phyloP scores from a whole-genome alignment of 2,888 invertebrate genomes.

The Dynastes hyllus region DNA sequence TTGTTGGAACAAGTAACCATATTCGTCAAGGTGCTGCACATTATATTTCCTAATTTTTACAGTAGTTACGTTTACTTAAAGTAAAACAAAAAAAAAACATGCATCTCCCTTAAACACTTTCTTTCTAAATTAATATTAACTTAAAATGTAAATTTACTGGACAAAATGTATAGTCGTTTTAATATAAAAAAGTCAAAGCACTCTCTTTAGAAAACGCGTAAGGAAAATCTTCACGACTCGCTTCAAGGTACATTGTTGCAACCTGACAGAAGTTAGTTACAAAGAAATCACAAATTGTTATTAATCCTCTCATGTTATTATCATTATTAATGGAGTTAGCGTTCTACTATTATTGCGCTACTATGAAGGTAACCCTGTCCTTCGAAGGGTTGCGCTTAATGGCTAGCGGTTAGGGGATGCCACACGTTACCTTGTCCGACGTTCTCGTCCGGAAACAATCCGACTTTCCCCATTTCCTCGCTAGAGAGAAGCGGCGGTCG shows the following conservation, averaged over 20 bases:
- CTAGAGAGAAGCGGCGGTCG: slow-evolving; percentile 57
- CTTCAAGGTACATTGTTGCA: slow-evolving; percentile 50
- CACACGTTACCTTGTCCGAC: slow-evolving; percentile 52
- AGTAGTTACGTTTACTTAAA: too few relatives aligned
- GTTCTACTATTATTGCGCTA: slow-evolving; percentile 35
- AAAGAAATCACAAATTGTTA: slow-evolving; percentile 46
- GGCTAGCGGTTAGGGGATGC: slow-evolving; percentile 42
- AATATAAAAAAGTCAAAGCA: not conserved
- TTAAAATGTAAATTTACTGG: not conserved
- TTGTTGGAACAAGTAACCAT: too few relatives aligned
- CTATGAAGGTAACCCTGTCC: slow-evolving; percentile 39
- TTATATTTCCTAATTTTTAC: too few relatives aligned
- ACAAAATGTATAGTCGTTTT: not conserved
- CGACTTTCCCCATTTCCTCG: slow-evolving; percentile 32
- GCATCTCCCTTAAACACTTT: too few relatives aligned
- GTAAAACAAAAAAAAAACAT: too few relatives aligned
- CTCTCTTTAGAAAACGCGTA: not conserved
- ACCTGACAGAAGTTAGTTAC: slow-evolving; percentile 51
- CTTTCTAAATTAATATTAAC: too few relatives aligned
- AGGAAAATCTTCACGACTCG: not conserved
- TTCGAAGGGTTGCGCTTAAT: slow-evolving; percentile 37
- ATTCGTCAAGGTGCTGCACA: too few relatives aligned
- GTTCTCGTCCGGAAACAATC: slow-evolving; percentile 37
- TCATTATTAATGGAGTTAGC: slow-evolving; percentile 39
- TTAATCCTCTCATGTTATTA: slow-evolving; percentile 37